These are phyloP conservation scores for Harpalus rubripes DNA, from an alignment of 2,888 invertebrate species.

Conservation along the genomic window DNA sequence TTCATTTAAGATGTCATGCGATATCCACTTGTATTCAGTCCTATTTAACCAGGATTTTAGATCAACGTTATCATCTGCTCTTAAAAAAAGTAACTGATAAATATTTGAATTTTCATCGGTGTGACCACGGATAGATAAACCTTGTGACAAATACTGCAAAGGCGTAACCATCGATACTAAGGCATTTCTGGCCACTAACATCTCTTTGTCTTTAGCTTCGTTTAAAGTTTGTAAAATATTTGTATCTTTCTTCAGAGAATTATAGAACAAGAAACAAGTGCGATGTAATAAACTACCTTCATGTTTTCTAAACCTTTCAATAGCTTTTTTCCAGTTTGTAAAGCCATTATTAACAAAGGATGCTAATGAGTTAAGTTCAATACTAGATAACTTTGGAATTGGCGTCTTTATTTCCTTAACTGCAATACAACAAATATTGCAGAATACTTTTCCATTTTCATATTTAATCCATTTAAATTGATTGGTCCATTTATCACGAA, in stretches of 20 bases:
- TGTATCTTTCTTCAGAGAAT: not conserved
- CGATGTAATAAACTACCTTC: not conserved
- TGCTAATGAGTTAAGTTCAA: not conserved
- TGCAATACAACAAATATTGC: not conserved
- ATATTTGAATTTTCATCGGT: conserved; percentile 49
- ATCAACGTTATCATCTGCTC: conserved; percentile 41
- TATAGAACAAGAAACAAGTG: not conserved
- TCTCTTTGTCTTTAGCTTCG: not conserved
- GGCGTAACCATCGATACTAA: conserved; percentile 14
- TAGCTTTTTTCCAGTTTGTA: not conserved
- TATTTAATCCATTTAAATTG: no score
- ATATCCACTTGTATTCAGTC: conserved; percentile 55
- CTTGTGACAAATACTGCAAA: conserved; percentile 46
- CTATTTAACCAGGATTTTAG: conserved; percentile 49
- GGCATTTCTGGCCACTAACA: not conserved
- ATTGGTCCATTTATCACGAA: no score
- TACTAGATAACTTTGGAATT: not conserved
- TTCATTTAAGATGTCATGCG: conserved; percentile 55
- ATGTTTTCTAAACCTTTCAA: conserved; percentile 1
- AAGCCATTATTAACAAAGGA: not conserved
- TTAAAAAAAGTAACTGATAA: not conserved
- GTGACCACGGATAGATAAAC: conserved; percentile 42
- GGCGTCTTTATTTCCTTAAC: not conserved
- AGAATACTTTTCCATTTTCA: no score
- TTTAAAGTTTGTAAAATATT: not conserved